Evolutionary conservation across 2,888 invertebrate species (phyloP).

Genomic region (Oscheius sp.): DNA sequence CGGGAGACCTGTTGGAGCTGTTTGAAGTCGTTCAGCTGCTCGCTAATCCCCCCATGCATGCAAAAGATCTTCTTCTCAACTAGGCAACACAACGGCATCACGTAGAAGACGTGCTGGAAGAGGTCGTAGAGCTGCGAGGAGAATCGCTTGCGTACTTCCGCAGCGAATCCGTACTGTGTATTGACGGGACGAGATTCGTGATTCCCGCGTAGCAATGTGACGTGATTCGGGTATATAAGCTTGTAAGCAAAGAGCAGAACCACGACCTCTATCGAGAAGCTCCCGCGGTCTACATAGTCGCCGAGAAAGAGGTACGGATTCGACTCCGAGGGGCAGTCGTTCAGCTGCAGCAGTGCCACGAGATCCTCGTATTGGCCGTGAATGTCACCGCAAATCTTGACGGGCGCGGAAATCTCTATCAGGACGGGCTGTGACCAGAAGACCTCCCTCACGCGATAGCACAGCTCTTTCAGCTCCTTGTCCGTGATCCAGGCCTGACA

Average conservation of each 20-base stretch:
- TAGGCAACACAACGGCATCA: conserved; percentile 96
- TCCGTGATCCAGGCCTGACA: conserved; percentile 16
- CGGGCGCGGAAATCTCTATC: conserved; percentile 17
- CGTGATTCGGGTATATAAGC: conserved; percentile 80
- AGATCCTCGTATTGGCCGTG: conserved; percentile 31
- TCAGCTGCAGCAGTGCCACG: conserved; percentile 7
- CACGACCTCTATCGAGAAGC: conserved; percentile 19
- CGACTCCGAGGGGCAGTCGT: not conserved
- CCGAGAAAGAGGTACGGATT: conserved; percentile 25
- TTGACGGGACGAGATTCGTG: conserved; percentile 89
- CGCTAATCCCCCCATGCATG: conserved; percentile 81
- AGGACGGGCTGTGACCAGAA: conserved; percentile 56
- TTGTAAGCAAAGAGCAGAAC: conserved; percentile 21
- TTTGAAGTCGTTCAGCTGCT: conserved; percentile 57
- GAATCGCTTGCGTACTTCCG: conserved; percentile 19
- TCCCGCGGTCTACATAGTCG: conserved; percentile 28
- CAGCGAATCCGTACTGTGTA: conserved; percentile 56
- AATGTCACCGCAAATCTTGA: conserved; percentile 26
- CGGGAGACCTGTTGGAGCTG: conserved; percentile 77
- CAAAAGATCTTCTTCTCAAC: conserved; percentile 85
- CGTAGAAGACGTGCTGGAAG: conserved; percentile 82
- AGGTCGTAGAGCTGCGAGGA: conserved; percentile 16
- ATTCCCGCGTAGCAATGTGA: conserved; percentile 92
- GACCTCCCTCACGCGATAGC: conserved; percentile 60
- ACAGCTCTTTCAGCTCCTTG: conserved; percentile 60